Percentiles rank a stretch among this genome's conserved stretches.
phyloP scores from a whole-genome alignment of 2,113 vertebrate species.

The Corydoras maculifer region DNA sequence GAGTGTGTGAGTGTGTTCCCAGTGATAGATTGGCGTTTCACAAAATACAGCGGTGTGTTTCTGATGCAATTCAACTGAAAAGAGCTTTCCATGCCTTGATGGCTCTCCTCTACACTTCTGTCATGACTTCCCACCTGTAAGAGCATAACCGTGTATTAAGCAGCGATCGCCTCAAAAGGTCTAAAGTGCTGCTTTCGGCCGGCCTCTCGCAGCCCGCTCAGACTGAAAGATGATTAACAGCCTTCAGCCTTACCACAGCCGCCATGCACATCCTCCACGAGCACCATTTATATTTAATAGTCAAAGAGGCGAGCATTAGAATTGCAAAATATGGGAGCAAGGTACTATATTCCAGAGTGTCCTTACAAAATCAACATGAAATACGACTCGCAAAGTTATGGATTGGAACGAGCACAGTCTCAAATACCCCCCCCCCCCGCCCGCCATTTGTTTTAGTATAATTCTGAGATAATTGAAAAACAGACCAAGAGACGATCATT shows the following conservation, averaged over 20 bases:
- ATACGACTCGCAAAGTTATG: constrained; percentile 3
- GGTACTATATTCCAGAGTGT: constrained; percentile 13
- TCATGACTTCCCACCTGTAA: constrained; percentile 37
- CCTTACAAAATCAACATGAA: constrained; percentile 31
- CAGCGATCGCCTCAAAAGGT: neutral
- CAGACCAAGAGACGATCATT: constrained; percentile 25
- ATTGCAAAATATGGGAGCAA: constrained; percentile 56
- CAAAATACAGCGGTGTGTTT: too few species aligned
- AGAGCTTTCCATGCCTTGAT: neutral
- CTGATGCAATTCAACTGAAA: neutral
- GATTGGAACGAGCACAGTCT: neutral
- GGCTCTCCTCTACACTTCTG: constrained; percentile 39
- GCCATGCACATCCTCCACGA: constrained; percentile 50
- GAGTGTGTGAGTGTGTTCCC: too few species aligned
- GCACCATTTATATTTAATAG: constrained; percentile 52
- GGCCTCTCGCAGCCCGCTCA: neutral
- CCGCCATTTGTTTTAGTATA: neutral
- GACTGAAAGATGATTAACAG: constrained; percentile 52
- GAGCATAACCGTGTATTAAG: constrained; percentile 52
- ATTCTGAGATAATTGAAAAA: constrained; percentile 34
- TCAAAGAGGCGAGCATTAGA: constrained; percentile 52
- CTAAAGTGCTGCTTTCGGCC: neutral
- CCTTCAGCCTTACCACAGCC: constrained; percentile 55
- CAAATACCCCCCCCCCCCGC: constrained; percentile 6
- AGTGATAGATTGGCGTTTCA: too few species aligned